Evolutionary conservation across 2,888 invertebrate genomes (phyloP).

Genomic region (Ariolimax columbianus): DNA sequence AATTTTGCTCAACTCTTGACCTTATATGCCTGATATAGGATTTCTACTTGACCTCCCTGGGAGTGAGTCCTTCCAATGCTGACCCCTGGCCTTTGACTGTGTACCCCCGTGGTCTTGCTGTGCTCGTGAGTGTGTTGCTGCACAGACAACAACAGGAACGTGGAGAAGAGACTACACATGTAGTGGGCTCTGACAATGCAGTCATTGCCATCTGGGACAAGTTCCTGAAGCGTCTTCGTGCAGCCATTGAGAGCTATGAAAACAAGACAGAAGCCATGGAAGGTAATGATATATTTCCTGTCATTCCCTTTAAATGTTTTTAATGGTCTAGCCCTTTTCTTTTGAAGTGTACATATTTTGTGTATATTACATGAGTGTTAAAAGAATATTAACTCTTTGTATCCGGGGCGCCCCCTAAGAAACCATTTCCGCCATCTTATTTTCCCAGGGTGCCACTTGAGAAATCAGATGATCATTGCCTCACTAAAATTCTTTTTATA

Average conservation of each 20-base stretch:
- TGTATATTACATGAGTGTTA: no score
- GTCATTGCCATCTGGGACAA: conserved; percentile 95
- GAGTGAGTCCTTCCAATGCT: conserved; percentile 83
- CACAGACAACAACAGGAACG: conserved; percentile 80
- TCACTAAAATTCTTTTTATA: no score
- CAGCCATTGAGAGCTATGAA: conserved; percentile 85
- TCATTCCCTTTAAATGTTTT: no score
- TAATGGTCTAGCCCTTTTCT: no score
- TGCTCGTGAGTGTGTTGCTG: conserved; percentile 89
- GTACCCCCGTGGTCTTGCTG: conserved; percentile 87
- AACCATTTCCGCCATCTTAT: no score
- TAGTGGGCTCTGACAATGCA: conserved; percentile 85
- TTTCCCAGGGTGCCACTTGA: no score
- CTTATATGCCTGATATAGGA: conserved; percentile 79
- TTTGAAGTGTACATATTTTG: no score
- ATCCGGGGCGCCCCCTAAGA: no score
- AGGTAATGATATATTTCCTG: conserved; percentile 61
- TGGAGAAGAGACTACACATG: conserved; percentile 84
- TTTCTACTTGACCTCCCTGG: conserved; percentile 85
- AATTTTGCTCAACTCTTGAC: background rate
- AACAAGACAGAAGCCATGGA: conserved; percentile 70
- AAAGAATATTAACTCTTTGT: no score
- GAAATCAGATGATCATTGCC: no score
- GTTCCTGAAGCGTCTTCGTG: conserved; percentile 91
- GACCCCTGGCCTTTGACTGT: conserved; percentile 87